phyloP scores from a whole-genome alignment of 1,140 invertebrate genomes.

The Bombus sylvicola region DNA sequence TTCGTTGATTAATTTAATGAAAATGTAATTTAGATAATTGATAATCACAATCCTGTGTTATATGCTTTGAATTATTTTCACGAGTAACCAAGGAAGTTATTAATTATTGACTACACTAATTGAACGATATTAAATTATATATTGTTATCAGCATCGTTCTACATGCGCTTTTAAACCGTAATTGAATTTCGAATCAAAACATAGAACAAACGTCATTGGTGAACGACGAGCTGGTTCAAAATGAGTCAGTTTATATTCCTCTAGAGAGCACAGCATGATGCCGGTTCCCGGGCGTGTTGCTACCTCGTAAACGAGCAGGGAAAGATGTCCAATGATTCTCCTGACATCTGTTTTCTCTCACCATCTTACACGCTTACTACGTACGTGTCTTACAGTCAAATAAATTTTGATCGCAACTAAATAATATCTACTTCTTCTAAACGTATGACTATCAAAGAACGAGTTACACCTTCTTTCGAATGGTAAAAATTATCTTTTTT shows the following conservation, averaged over 20 bases:
- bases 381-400: conserved; percentile 12
- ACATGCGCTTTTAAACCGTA: background rate
- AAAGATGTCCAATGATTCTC: conserved; percentile 8
- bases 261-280: background rate
- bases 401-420: conserved; percentile 36
- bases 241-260: conserved; percentile 62
- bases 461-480: background rate
- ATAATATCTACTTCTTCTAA: too few species aligned
- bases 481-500: background rate
- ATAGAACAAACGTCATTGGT: conserved; percentile 10
- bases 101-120: background rate
- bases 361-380: background rate
- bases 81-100: background rate
- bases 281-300: conserved; percentile 5
- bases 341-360: background rate
- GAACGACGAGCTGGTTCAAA: conserved; percentile 13
- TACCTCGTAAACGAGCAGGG: conserved; percentile 31
- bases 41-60: background rate
- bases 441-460: background rate
- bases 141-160: background rate
- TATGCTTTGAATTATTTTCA: background rate
- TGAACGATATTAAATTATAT: background rate
- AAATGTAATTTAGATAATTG: background rate
- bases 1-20: background rate
- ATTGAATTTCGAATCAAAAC: conserved; percentile 16